Percentiles rank a stretch among this genome's conserved stretches.
Evolutionary conservation across 64 coral and sea anemone genomes (phyloP).

Genomic region (Pocillopora damicornis): DNA sequence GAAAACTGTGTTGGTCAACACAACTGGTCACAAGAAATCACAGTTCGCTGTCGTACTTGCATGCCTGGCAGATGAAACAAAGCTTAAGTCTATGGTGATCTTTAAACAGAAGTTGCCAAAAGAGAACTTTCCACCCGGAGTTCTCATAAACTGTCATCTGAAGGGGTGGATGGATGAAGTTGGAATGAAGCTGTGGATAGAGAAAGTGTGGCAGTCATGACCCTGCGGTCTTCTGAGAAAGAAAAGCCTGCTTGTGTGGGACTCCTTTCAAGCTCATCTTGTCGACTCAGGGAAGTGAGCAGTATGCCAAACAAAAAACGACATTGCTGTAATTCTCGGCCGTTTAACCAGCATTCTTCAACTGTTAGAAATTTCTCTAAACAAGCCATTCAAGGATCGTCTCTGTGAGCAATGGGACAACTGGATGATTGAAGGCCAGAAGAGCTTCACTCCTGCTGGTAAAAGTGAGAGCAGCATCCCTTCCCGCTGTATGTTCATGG

Average conservation of each 20-base stretch:
- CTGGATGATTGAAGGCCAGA: slow-evolving; percentile 41
- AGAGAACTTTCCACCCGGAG: slow-evolving; percentile 28
- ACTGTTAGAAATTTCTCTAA: slow-evolving; percentile 23
- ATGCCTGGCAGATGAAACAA: slow-evolving; percentile 40
- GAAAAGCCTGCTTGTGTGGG: slow-evolving; percentile 57
- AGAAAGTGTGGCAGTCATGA: slow-evolving; percentile 47
- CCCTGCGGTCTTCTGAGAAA: slow-evolving; percentile 35
- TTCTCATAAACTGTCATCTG: neutral
- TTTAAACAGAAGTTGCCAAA: slow-evolving; percentile 51
- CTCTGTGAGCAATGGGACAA: slow-evolving; percentile 17
- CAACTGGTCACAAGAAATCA: slow-evolving; percentile 42
- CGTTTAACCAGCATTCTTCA: slow-evolving; percentile 46
- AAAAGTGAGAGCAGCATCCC: slow-evolving; percentile 24
- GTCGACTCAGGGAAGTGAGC: slow-evolving; percentile 21
- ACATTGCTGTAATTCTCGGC: slow-evolving; percentile 44
- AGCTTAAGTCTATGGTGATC: slow-evolving; percentile 48
- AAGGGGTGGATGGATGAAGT: slow-evolving; percentile 26
- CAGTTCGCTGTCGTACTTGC: slow-evolving; percentile 24
- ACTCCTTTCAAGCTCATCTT: slow-evolving; percentile 57
- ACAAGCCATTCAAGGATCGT: slow-evolving; percentile 53
- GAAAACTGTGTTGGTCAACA: slow-evolving; percentile 44
- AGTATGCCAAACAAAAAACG: slow-evolving; percentile 15
- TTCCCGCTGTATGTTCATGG: slow-evolving; percentile 39
- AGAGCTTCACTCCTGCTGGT: slow-evolving; percentile 7
- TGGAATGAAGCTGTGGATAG: slow-evolving; percentile 22